Evolutionary conservation across 2,113 vertebrate genomes (phyloP).

Genomic region (Arizona elegans): DNA sequence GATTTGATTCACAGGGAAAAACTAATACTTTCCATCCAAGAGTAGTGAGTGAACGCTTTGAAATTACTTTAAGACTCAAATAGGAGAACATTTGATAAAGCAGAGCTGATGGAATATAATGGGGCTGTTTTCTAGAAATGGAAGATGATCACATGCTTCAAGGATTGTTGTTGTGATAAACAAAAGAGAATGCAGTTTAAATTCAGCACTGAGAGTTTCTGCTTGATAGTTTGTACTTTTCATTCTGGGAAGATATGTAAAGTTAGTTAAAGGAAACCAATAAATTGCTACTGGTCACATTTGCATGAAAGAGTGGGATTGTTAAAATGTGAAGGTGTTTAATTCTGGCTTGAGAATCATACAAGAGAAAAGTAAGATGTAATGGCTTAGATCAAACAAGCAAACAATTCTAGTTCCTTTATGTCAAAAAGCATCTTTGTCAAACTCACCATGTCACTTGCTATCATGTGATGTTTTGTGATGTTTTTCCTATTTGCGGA

Average conservation of each 20-base stretch:
- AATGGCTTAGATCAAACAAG: background rate
- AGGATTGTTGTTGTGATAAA: conserved; percentile 44
- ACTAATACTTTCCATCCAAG: conserved; percentile 59
- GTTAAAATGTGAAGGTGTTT: conserved; percentile 19
- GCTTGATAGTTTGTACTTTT: conserved; percentile 17
- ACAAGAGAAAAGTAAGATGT: background rate
- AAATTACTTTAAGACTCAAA: conserved; percentile 71
- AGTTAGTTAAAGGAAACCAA: background rate
- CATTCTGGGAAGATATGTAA: background rate
- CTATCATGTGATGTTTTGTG: no score
- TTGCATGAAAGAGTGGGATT: background rate
- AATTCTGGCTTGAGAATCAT: background rate
- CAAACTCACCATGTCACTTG: no score
- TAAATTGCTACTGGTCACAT: no score
- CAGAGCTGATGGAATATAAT: conserved; percentile 47
- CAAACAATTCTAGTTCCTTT: background rate
- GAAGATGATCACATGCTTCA: conserved; percentile 66
- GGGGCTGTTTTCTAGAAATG: conserved; percentile 63
- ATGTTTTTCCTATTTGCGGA: no score
- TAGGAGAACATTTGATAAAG: conserved; percentile 70
- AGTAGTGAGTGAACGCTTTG: conserved; percentile 62
- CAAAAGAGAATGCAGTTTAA: background rate
- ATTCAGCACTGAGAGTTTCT: fast-evolving
- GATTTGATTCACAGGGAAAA: conserved; percentile 42
- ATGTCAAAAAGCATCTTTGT: background rate